Evolutionary conservation across 2,113 vertebrate genomes (phyloP), one percentile per base, ranked within the genome.

Genomic region (Pithys albifrons): DNA sequence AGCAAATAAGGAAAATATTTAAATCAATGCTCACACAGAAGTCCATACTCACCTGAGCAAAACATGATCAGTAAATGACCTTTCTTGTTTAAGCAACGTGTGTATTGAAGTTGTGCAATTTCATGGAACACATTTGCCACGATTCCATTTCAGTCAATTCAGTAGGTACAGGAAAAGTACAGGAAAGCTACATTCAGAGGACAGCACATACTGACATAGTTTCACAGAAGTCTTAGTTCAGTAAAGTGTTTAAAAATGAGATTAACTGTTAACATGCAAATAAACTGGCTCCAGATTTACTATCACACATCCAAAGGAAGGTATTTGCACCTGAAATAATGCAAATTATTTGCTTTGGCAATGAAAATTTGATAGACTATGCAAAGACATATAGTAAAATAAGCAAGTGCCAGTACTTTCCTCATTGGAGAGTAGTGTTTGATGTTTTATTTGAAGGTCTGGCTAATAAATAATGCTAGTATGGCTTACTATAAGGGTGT

Each of bases 291-390:
- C 39, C 79, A 67, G 35, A 88, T 86, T 90, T 74, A 80, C 39
- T 79, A 16, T 77, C 82, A 51, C 18, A 48, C 41, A 55, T 74
- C 51, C 43, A 94, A 80, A 91, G 77, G 49, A 88, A 85, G n/a
- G 1, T 12, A 77, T 96, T 96, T 94, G 54, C 88, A 94, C 89
- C 46, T 91, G 82, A 97, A 90, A 90, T 70, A 66, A 76, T 43
- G 58, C 52, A 79, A 89, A 93, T 95, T 61, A 65, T 57, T 94
- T 93, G 74, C 66, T 94, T 95, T 83, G 37, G 12, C 20, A 24
- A 31, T 79, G 84, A 94, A 85, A 92, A 73, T 70, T 88, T 79
- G 27, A 65, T 48, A 72, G 35, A 52, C 12, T 59, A 2, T n/a
- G 14, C 27, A 43, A 84, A 64, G 61, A 72, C 41, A 69, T 7